Percentiles rank a stretch among this genome's conserved stretches.
These are phyloP conservation scores for Parnassius orleans DNA, from an alignment of 2,888 invertebrate species.

Conservation along the genomic window DNA sequence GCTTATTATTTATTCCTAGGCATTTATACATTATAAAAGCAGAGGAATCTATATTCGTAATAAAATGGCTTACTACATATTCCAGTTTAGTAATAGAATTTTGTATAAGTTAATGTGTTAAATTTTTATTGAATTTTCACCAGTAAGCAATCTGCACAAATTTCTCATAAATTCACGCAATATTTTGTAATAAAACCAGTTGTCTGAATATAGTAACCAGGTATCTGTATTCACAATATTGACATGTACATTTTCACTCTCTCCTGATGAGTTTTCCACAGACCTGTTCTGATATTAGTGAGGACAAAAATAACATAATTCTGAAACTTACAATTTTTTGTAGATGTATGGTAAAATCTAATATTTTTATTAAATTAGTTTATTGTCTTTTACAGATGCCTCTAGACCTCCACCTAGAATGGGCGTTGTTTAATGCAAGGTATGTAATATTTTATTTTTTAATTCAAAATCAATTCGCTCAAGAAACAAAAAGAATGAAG, in stretches of 20 bases:
- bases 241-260: background rate
- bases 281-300: slow-evolving; percentile 33
- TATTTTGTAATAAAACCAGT: too few relatives aligned
- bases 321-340: background rate
- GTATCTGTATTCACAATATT: background rate
- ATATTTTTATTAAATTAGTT: background rate
- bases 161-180: too few relatives aligned
- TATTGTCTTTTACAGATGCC: background rate
- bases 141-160: too few relatives aligned
- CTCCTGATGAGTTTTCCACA: slow-evolving; percentile 26
- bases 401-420: background rate
- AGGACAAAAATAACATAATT: slow-evolving; percentile 17
- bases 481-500: too few relatives aligned
- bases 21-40: too few relatives aligned
- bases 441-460: background rate
- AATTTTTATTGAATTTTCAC: background rate
- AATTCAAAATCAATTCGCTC: too few relatives aligned
- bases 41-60: too few relatives aligned
- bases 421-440: background rate
- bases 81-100: too few relatives aligned
- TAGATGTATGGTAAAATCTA: too few relatives aligned
- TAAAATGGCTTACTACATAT: too few relatives aligned
- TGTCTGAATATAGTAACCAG: too few relatives aligned
- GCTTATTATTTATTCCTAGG: too few relatives aligned
- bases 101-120: background rate